Percentiles rank a stretch among this genome's conserved stretches.
These are phyloP conservation scores for Uloborus diversus DNA, from an alignment of 1,140 invertebrate genomes.

Conservation along the genomic window DNA sequence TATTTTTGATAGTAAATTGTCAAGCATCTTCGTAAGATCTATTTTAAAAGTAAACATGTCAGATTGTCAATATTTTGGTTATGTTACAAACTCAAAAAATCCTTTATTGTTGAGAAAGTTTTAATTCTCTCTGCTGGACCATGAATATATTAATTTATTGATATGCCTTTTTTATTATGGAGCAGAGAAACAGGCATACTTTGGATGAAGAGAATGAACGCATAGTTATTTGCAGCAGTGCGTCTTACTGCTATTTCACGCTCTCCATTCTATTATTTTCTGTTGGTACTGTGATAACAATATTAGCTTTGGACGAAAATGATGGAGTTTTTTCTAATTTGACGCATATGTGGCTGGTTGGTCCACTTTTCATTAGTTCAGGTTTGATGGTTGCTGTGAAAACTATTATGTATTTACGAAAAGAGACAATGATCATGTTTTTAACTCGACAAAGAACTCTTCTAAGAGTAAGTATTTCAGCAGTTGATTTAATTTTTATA, in stretches of 20 bases:
- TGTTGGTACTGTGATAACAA: slow-evolving; percentile 73
- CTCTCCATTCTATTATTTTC: slow-evolving; percentile 73
- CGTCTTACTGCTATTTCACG: slow-evolving; percentile 74
- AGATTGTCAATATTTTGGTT: too few species aligned
- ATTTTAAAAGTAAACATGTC: too few species aligned
- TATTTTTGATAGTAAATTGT: too few species aligned
- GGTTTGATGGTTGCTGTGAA: slow-evolving; percentile 76
- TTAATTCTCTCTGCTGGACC: too few species aligned
- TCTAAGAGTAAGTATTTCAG: slow-evolving; percentile 68
- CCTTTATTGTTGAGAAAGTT: too few species aligned
- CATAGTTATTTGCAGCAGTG: slow-evolving; percentile 70
- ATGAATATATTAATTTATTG: neutral
- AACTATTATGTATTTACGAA: slow-evolving; percentile 73
- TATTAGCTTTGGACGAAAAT: slow-evolving; percentile 71
- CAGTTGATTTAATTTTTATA: neutral
- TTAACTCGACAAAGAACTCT: slow-evolving; percentile 72
- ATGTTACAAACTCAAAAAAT: too few species aligned
- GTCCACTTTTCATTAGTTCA: slow-evolving; percentile 75
- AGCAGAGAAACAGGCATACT: slow-evolving; percentile 22
- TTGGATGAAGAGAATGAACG: slow-evolving; percentile 31
- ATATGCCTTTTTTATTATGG: slow-evolving; percentile 11
- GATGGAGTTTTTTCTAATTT: slow-evolving; percentile 71
- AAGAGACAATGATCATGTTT: slow-evolving; percentile 75
- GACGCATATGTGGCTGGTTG: slow-evolving; percentile 75
- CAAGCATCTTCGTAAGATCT: too few species aligned